Base-by-base conservation (phyloP, 1,140 invertebrate genomes). In the Atta colombica region DNA sequence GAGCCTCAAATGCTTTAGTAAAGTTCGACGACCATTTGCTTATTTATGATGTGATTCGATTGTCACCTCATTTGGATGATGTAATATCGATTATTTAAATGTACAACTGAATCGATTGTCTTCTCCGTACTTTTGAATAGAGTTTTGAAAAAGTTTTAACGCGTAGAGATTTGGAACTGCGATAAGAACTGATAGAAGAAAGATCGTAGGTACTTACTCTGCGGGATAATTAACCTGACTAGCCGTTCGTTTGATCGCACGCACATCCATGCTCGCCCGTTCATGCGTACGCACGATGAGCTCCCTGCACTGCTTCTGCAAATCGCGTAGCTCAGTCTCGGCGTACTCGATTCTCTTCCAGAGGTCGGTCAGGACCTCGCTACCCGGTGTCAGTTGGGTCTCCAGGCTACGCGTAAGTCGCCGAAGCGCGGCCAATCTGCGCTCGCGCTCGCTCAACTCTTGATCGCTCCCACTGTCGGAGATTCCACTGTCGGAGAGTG, bases 251-350 rank as follows among this genome's bases (percentile, higher is more conserved):
- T 89, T 91, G 8, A 66, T 77, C 21, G 88, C 80, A 6, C 94
- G 91, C 5, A 93, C 93, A 39, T 96, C 95, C 10, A 95, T 94
- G 55, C 96, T 96, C 21, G 96, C 96, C 1, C 3, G 96, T 96
- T 51, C 49, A 6, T 28, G 60, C 2, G 97, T 97, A 87, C 96
- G 95, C n/a, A 97, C 96, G 90, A 97, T 97, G 16, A 98, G 94
- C 49, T 97, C 97, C 2, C 97, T 96, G 90, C 98, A 98, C n/a
- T 97, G 97, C 84, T 97, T 96, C 94, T 98, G 98, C 25, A 98
- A 94, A 28, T 96, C 96, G 87, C 97, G 96, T 35, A 99, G 96
- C 94, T 98, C 97, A 71, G 96, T 96, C 93, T 98, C 97, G n/a
- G 97, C 97, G 87, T 97, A 96, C 87, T 97, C 97, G 95, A 98